A percentile compares a stretch with the other conserved stretches of the same genome.
phyloP scores from a whole-genome alignment of 2,113 vertebrate species.

The Artemisiospiza belli region DNA sequence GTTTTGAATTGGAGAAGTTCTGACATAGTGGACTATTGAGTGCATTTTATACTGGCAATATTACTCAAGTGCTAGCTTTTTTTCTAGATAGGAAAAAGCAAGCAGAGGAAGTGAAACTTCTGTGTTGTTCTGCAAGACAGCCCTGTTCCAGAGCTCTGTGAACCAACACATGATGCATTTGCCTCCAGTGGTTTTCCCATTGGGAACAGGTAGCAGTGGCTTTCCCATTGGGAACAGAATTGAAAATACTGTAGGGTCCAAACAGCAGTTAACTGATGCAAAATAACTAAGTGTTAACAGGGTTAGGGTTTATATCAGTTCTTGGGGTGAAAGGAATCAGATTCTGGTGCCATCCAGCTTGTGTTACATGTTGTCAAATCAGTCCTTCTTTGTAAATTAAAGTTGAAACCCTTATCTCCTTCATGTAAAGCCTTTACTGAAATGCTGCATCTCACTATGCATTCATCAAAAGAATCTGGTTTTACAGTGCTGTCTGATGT shows the following conservation, averaged over 20 bases:
- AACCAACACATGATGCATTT: not conserved
- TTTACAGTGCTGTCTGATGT: not conserved
- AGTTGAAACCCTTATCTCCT: not conserved
- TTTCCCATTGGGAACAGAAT: not conserved
- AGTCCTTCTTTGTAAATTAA: not conserved
- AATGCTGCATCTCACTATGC: rapidly evolving
- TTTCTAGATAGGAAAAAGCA: not conserved
- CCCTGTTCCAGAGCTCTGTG: not conserved
- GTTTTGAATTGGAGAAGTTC: not conserved
- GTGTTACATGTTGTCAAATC: not conserved
- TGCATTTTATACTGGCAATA: not conserved
- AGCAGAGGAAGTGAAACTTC: not conserved
- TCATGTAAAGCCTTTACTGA: not conserved
- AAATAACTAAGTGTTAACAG: not conserved
- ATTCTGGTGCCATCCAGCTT: not conserved
- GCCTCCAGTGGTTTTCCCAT: not conserved
- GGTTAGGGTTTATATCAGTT: not conserved
- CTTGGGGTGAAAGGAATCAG: not conserved
- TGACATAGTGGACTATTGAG: not conserved
- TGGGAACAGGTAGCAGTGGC: not conserved
- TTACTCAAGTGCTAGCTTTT: not conserved
- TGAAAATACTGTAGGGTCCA: not conserved
- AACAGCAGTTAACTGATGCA: not conserved
- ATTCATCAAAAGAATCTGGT: not conserved
- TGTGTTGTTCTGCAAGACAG: not conserved